Percentiles rank a stretch among this genome's conserved stretches.
These are phyloP conservation scores for Syrmaticus mikado DNA, from an alignment of 2,113 vertebrate genomes.

Conservation along the genomic window DNA sequence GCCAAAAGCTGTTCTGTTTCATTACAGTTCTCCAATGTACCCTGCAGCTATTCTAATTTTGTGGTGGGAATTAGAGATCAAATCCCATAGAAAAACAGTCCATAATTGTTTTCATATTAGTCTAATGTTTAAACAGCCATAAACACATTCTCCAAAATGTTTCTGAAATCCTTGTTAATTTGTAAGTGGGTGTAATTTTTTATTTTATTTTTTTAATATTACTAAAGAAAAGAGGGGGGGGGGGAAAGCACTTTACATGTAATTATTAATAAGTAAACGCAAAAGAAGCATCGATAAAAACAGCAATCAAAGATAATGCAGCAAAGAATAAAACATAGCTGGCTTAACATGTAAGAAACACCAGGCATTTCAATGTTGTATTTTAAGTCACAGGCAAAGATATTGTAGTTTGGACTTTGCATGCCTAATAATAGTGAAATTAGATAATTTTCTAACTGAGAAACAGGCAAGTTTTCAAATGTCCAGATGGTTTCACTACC, in stretches of 20 bases:
- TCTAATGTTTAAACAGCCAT: background rate
- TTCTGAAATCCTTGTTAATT: background rate
- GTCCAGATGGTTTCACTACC: constrained; percentile 74
- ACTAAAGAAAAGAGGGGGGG: background rate
- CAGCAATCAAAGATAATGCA: background rate
- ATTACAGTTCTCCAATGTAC: background rate
- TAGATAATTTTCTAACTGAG: constrained; percentile 68
- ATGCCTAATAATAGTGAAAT: constrained; percentile 67
- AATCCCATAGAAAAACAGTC: background rate
- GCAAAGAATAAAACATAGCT: background rate
- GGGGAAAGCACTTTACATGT: background rate
- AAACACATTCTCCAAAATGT: background rate
- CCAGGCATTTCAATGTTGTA: background rate
- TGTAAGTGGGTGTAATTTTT: background rate
- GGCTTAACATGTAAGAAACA: background rate
- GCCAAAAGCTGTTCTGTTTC: background rate
- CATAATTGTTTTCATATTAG: background rate
- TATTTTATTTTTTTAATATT: no score
- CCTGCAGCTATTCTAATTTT: background rate
- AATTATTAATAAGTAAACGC: background rate
- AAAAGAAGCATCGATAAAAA: background rate
- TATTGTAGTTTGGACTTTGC: constrained; percentile 17
- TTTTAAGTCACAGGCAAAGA: constrained; percentile 38
- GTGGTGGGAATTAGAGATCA: background rate
- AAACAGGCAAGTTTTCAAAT: constrained; percentile 74